Conservation (phyloP, 2,113 vertebrate species). For the Dromaius novaehollandiae region DNA sequence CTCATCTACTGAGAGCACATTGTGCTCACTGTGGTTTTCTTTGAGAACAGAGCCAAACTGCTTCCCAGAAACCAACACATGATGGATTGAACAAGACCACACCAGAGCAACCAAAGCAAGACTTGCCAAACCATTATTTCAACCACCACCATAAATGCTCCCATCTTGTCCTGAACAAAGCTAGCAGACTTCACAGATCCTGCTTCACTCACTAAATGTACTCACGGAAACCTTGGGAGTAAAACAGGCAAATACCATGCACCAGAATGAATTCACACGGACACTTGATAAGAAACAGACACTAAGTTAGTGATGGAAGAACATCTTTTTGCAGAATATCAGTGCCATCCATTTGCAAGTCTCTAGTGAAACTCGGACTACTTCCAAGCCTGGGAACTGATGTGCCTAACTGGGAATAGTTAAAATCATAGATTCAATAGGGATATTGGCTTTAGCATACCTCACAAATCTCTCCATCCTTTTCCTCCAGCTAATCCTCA, state of each 20-base stretch:
- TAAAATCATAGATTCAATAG: not conserved
- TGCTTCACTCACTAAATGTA: not conserved
- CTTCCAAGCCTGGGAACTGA: not conserved
- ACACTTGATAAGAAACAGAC: not conserved
- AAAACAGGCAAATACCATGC: not conserved
- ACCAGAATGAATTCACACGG: not conserved
- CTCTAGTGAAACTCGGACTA: not conserved
- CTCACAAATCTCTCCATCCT: not conserved
- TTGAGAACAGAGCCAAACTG: not conserved
- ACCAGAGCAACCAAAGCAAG: constrained; percentile 13
- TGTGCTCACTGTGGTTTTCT: constrained; percentile 12
- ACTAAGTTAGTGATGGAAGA: not conserved
- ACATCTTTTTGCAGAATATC: not conserved
- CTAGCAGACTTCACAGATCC: not conserved
- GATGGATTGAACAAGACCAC: constrained; percentile 28
- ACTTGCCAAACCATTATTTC: constrained; percentile 2
- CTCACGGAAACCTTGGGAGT: not conserved
- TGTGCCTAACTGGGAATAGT: not conserved
- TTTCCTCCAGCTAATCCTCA: not conserved
- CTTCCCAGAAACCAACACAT: constrained; percentile 35
- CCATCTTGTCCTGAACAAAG: not conserved
- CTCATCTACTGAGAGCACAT: not conserved
- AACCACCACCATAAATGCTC: not conserved
- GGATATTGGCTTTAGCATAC: not conserved
- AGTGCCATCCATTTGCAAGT: not conserved